These are phyloP conservation scores for Erebia ligea DNA, from an alignment of 2,888 invertebrate species.

Conservation along the genomic window DNA sequence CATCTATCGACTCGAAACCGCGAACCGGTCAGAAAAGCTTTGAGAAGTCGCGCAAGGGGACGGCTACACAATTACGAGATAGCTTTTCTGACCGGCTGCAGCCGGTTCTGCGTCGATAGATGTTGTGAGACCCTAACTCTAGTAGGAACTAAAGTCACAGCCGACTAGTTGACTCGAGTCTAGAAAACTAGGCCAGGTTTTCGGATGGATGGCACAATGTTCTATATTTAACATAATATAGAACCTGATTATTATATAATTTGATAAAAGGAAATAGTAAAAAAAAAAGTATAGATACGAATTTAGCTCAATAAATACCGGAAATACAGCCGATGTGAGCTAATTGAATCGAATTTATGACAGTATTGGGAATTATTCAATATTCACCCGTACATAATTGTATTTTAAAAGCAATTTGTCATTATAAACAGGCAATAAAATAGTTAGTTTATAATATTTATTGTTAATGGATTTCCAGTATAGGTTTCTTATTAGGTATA, in stretches of 20 bases:
- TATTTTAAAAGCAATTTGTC: constrained; percentile 11
- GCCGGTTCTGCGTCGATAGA: too few species aligned
- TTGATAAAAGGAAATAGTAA: background rate
- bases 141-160: too few species aligned
- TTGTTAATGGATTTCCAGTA: background rate
- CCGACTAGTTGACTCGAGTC: too few species aligned
- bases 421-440: constrained; percentile 2
- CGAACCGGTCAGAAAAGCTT: too few species aligned
- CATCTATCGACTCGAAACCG: too few species aligned
- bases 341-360: constrained; percentile 14
- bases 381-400: background rate
- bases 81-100: too few species aligned
- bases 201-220: too few species aligned
- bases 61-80: too few species aligned
- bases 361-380: constrained; percentile 8
- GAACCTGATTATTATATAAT: background rate
- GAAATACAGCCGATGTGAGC: background rate
- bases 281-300: background rate
- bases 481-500: background rate
- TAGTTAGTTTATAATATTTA: background rate
- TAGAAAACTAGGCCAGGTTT: too few species aligned
- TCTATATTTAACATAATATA: too few species aligned
- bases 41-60: too few species aligned
- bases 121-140: too few species aligned
- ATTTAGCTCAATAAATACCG: constrained; percentile 1